These are phyloP conservation scores for Nebria brevicollis DNA, from an alignment of 2,888 invertebrate genomes.

Conservation along the genomic window DNA sequence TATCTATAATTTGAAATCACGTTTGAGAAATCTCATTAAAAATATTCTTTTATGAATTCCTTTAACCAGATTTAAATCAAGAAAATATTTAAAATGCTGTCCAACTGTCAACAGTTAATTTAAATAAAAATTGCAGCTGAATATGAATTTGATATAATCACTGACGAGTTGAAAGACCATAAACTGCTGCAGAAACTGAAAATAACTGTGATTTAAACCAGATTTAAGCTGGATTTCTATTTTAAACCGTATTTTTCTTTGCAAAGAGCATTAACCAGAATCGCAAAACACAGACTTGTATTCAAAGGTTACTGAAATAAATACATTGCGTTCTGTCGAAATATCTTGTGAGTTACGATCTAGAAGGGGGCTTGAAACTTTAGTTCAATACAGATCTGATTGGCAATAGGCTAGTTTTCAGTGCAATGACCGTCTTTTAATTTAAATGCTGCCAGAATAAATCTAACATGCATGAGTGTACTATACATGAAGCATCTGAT, in stretches of 20 bases:
- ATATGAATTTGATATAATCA: background rate
- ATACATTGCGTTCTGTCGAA: background rate
- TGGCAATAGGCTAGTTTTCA: constrained; percentile 12
- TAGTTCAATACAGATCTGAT: constrained; percentile 6
- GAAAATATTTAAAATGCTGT: background rate
- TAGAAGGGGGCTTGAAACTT: background rate
- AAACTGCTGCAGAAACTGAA: background rate
- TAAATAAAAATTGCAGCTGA: background rate
- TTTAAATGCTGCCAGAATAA: constrained; percentile 15
- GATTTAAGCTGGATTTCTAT: constrained; percentile 16
- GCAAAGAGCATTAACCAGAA: constrained; percentile 5
- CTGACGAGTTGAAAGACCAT: background rate
- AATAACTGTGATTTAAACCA: background rate
- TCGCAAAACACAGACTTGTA: background rate
- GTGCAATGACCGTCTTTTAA: constrained; percentile 27
- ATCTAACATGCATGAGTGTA: constrained; percentile 11
- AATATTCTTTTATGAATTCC: background rate
- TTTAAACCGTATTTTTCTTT: constrained; percentile 15
- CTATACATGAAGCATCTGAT: constrained; percentile 24
- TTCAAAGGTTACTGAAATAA: constrained; percentile 1
- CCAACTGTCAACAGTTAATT: background rate
- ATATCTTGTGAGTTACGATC: background rate
- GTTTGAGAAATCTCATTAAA: background rate
- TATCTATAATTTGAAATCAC: background rate
- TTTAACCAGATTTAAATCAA: background rate